Evolutionary conservation across 2,888 invertebrate genomes (phyloP).

Genomic region (Eristalis tenax): DNA sequence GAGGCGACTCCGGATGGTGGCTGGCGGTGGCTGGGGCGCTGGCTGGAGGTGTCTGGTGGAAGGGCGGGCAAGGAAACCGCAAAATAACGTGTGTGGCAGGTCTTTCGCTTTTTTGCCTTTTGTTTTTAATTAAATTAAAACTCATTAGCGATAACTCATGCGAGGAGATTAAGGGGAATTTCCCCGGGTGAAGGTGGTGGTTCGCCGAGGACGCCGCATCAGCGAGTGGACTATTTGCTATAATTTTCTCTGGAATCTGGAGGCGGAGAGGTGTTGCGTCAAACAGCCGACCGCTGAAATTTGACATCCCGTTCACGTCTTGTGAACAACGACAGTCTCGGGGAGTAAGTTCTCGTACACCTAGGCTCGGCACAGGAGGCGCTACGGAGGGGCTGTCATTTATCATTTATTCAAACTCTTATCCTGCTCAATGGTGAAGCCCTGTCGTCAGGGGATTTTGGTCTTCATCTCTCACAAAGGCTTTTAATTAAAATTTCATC

Average conservation of each 20-base stretch:
- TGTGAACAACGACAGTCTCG: background rate
- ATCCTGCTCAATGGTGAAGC: background rate
- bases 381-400: background rate
- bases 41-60: background rate
- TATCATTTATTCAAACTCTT: background rate
- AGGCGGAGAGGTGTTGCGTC: background rate
- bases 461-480: constrained; percentile 53
- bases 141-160: constrained; percentile 74
- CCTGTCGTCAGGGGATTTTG: constrained; percentile 13
- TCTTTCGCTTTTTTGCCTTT: constrained; percentile 27
- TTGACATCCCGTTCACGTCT: background rate
- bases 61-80: constrained; percentile 59
- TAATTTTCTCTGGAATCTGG: background rate
- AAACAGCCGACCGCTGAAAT: background rate
- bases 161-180: constrained; percentile 72
- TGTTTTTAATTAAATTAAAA: constrained; percentile 74
- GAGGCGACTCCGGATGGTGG: constrained; percentile 11
- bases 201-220: background rate
- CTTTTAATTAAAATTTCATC: constrained; percentile 69
- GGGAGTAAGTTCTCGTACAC: background rate
- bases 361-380: background rate
- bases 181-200: constrained; percentile 3
- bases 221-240: background rate
- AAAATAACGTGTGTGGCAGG: constrained; percentile 73
- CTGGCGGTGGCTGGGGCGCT: background rate